Conservation (phyloP, 1,140 invertebrate species). For the Drosophila eugracilis region DNA sequence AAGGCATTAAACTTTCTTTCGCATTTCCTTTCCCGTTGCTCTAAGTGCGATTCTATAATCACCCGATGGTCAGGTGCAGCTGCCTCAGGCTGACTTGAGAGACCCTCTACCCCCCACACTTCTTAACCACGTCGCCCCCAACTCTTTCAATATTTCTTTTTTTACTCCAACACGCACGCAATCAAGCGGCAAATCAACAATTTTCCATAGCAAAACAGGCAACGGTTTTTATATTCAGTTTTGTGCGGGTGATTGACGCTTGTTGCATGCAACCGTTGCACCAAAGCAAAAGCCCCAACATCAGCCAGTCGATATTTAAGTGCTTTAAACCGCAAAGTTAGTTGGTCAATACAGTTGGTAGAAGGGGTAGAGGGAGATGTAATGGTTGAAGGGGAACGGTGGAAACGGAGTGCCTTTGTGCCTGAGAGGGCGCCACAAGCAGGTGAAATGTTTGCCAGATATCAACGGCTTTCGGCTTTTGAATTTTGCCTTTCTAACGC, state of each 20-base stretch:
- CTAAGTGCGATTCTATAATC: conserved; percentile 66
- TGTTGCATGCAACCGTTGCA: conserved; percentile 73
- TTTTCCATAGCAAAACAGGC: conserved; percentile 78
- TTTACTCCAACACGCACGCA: conserved; percentile 63
- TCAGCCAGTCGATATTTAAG: conserved; percentile 79
- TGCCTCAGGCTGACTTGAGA: conserved; percentile 20
- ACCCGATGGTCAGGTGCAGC: conserved; percentile 54
- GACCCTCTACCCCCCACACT: not conserved
- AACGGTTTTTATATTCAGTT: conserved; percentile 64
- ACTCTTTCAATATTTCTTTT: not conserved
- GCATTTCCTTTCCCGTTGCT: conserved; percentile 56
- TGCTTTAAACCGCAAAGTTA: conserved; percentile 72
- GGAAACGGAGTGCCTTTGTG: conserved; percentile 2
- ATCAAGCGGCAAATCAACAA: conserved; percentile 83
- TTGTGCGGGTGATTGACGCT: conserved; percentile 82
- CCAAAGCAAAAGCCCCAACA: conserved; percentile 32
- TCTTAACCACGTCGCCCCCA: conserved; percentile 8
- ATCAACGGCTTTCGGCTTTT: conserved; percentile 61
- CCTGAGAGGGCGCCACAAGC: conserved; percentile 36
- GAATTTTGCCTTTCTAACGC: conserved; percentile 64
- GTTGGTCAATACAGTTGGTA: too few relatives aligned
- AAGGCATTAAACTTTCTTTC: conserved; percentile 55
- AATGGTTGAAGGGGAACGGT: conserved; percentile 12
- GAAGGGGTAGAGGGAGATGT: not conserved
- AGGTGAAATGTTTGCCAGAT: conserved; percentile 80